These are phyloP conservation scores for Aphodius sticticus DNA, from an alignment of 2,888 invertebrate species.

Conservation along the genomic window DNA sequence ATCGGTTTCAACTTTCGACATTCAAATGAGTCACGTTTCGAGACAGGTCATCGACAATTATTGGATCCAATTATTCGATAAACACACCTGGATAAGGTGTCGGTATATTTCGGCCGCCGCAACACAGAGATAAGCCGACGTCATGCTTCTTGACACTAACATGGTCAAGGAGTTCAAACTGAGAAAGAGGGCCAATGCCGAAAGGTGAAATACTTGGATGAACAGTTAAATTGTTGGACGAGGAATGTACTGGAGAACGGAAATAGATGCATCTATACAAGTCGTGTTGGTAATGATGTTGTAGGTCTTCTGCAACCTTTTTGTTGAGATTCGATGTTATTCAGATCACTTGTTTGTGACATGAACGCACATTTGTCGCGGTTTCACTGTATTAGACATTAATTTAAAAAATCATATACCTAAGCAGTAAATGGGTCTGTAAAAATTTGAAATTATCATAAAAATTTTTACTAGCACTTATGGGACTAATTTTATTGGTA, in stretches of 20 bases:
- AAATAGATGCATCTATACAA: not conserved
- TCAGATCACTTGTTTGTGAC: too few species aligned
- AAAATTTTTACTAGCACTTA: not conserved
- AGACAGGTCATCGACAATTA: not conserved
- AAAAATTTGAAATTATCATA: not conserved
- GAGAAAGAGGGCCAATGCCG: not conserved
- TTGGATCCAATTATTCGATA: not conserved
- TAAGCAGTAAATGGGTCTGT: not conserved
- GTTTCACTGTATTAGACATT: not conserved
- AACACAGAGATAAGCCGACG: not conserved
- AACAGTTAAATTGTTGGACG: not conserved
- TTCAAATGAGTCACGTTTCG: not conserved
- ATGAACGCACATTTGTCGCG: not conserved
- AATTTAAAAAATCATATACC: too few species aligned
- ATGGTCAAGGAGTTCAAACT: slow-evolving; percentile 4
- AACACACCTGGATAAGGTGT: slow-evolving; percentile 4
- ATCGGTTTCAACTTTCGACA: not conserved
- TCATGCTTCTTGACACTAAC: not conserved
- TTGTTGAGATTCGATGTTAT: too few species aligned
- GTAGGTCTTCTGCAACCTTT: too few species aligned
- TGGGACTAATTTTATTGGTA: not conserved
- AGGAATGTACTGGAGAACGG: not conserved
- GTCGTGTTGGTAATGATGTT: too few species aligned
- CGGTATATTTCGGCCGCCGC: not conserved
- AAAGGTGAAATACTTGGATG: not conserved